Base-by-base conservation (phyloP, 2,113 vertebrate genomes). In the Forbesichthys agassizii region DNA sequence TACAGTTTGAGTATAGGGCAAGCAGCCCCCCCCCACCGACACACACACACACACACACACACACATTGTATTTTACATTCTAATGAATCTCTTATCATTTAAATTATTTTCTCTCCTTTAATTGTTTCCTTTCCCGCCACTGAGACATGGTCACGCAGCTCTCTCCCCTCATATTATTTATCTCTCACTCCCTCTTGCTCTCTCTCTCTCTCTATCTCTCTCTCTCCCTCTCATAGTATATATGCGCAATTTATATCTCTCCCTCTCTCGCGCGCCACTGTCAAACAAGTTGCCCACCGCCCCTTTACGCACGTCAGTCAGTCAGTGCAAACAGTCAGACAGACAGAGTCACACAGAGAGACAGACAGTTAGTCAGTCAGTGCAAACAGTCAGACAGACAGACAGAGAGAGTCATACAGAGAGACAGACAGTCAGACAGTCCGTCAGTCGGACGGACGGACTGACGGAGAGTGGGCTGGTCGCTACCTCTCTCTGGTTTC, bases 311-410 rank as follows among this genome's bases (percentile, higher is more conserved):
- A 9, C 65, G 33, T 72, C 71, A 70, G 56, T 66, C 65, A 67
- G 71, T 56, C 48, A 67, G 63, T 11, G 12, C n/a, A 64, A 61
- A 33, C 11, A 53, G 64, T 18, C 58, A 42, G 47, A 2, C 48
- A 58, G 18, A 18, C 54, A 59, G 8, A 58, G 57, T 33, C 9
- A 59, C 9, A 12, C 18, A 33, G 20, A 8, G 33, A 61, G 11
- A 46, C 11, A 33, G 27, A 33, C 10, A 65, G 33, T 72, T 69
- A 70, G 56, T 66, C 65, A 67, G 71, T 56, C 48, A 67, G 63
- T 11, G 12, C n/a, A 64, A 61, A 33, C 11, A 53, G 64, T 18
- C 58, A 42, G 47, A 2, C 48, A 58, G 61, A 27, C 51, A 27
- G 18, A 18, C 54, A 59, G 8, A 58, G 57, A 59, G 8, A 58